Conservation (phyloP, 2,888 invertebrate genomes). For the Eudemis profundana region DNA sequence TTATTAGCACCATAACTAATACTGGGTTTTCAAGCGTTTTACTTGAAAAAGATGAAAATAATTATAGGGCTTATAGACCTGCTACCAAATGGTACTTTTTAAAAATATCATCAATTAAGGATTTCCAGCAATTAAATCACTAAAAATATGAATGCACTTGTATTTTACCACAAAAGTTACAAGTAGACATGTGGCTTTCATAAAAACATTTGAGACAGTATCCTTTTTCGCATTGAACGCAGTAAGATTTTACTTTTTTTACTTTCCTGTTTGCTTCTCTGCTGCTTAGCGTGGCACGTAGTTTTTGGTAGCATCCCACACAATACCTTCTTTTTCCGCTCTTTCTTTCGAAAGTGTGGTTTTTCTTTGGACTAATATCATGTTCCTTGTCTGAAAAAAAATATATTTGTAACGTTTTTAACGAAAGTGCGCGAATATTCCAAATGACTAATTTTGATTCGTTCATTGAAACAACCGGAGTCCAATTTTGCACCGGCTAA, state of each 20-base stretch:
- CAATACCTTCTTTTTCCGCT: neutral
- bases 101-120: no score
- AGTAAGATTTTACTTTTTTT: neutral
- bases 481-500: no score
- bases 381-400: neutral
- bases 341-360: constrained; percentile 5
- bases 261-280: constrained; percentile 1
- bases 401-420: neutral
- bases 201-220: constrained; percentile 6
- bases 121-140: no score
- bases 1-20: no score
- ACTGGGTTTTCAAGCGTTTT: neutral
- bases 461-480: no score
- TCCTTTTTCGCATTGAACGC: neutral
- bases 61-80: no score
- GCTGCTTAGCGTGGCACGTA: neutral
- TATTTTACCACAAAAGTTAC: no score
- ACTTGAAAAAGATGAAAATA: no score
- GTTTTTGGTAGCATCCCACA: neutral
- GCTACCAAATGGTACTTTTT: no score
- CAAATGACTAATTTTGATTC: no score
- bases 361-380: neutral
- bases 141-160: no score
- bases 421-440: neutral
- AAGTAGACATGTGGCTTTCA: no score